These are phyloP conservation scores for Eupithecia subumbrata DNA, from an alignment of 2,888 invertebrate genomes.

Conservation along the genomic window DNA sequence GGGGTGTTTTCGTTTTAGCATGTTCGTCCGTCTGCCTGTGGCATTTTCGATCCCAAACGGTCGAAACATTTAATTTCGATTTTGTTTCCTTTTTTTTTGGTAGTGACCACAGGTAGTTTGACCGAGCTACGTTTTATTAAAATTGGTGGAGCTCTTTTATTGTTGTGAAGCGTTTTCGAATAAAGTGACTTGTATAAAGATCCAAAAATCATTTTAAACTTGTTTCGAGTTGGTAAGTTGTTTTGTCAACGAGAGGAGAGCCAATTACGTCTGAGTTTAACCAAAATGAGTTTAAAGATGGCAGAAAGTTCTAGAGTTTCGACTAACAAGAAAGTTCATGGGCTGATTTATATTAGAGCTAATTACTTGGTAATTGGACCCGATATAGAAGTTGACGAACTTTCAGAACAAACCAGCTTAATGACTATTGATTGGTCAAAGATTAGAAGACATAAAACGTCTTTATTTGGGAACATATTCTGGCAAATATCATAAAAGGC, in stretches of 20 bases:
- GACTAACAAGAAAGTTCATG: not conserved
- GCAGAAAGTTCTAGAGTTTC: not conserved
- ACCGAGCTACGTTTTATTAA: too few species aligned
- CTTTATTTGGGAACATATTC: too few species aligned
- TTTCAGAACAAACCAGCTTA: not conserved
- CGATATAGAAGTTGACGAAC: not conserved
- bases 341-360: not conserved
- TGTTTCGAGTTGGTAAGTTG: not conserved
- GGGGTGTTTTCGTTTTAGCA: not conserved
- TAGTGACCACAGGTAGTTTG: too few species aligned
- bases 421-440: not conserved
- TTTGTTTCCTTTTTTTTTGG: too few species aligned
- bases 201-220: not conserved
- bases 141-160: not conserved
- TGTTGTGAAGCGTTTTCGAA: not conserved
- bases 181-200: not conserved
- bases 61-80: too few species aligned
- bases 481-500: too few species aligned
- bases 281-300: not conserved
- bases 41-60: too few species aligned
- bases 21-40: too few species aligned
- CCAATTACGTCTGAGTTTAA: constrained; percentile 2
- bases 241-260: not conserved
- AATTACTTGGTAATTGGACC: not conserved
- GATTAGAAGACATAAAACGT: not conserved